Evolutionary conservation across 2,888 invertebrate species (phyloP).

Genomic region (Ormyrus rosae): DNA sequence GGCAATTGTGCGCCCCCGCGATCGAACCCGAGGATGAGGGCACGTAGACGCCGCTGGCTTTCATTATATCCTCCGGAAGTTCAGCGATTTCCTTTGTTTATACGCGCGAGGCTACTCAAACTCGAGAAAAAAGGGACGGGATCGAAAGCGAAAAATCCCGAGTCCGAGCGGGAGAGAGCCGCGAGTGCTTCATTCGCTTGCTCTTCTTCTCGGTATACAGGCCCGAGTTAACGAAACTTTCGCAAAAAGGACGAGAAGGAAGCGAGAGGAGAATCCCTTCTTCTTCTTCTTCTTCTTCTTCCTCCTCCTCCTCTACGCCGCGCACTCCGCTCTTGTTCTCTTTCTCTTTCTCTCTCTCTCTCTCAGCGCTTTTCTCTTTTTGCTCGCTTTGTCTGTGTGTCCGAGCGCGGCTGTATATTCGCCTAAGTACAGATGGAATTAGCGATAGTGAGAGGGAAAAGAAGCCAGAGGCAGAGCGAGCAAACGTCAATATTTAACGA

Average conservation of each 20-base stretch:
- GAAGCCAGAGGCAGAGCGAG: neutral
- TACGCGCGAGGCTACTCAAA: conserved; percentile 49
- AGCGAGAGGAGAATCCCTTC: conserved; percentile 1
- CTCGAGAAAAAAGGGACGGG: conserved; percentile 37
- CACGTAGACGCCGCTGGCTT: conserved; percentile 52
- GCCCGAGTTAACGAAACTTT: conserved; percentile 49
- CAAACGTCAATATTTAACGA: conserved; percentile 48
- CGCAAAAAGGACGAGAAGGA: conserved; percentile 37
- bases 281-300: neutral
- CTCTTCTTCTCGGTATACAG: conserved; percentile 53
- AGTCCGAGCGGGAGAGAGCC: conserved; percentile 16
- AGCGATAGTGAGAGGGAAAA: conserved; percentile 38
- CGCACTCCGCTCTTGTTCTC: neutral
- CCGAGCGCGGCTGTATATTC: conserved; percentile 32
- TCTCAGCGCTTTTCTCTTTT: neutral
- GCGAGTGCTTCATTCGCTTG: conserved; percentile 46
- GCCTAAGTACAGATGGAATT: conserved; percentile 44
- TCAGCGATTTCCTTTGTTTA: conserved; percentile 57
- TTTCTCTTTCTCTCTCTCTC: neutral
- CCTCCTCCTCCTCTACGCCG: neutral
- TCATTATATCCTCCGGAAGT: conserved; percentile 52
- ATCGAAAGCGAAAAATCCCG: conserved; percentile 51
- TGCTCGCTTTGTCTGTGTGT: neutral
- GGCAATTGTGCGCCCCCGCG: conserved; percentile 35
- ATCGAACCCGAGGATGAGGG: conserved; percentile 1